Conservation (phyloP, 2,797 vertebrate genomes). For the Megaceryle alcyon region DNA sequence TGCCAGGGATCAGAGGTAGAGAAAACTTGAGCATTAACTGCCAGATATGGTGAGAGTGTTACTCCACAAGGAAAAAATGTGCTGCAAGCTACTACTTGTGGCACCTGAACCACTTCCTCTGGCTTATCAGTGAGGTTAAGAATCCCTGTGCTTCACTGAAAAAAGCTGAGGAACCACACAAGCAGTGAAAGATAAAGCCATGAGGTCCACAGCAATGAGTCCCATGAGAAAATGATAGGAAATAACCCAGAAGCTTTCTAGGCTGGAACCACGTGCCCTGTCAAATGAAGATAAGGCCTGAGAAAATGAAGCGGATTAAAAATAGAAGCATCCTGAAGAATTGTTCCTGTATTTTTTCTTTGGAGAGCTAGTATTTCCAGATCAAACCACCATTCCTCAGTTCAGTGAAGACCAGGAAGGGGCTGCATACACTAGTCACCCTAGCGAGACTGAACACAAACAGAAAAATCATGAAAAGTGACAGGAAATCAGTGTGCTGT, state of each 20-base stretch:
- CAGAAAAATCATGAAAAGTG: background rate
- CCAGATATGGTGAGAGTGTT: background rate
- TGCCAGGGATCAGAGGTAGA: background rate
- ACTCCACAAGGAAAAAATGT: background rate
- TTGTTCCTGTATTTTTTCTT: background rate
- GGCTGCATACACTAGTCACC: background rate
- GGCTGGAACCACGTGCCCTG: background rate
- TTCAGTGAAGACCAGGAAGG: background rate
- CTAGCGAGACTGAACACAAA: background rate
- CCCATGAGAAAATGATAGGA: background rate
- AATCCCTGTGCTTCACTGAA: background rate
- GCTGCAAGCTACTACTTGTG: background rate
- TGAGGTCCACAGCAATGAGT: background rate
- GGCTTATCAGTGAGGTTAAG: background rate
- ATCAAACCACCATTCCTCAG: background rate
- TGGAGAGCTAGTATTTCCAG: background rate
- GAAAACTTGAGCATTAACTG: background rate
- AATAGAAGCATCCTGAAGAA: background rate
- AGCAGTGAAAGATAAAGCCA: background rate
- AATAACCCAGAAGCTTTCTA: background rate
- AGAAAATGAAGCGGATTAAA: background rate
- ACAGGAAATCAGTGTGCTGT: background rate
- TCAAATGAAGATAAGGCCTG: background rate
- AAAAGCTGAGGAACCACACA: background rate
- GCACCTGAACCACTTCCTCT: background rate